A percentile compares a stretch with the other conserved stretches of the same genome.
These are phyloP conservation scores for Anolis carolinensis DNA, from an alignment of 2,113 vertebrate genomes.

Conservation along the genomic window DNA sequence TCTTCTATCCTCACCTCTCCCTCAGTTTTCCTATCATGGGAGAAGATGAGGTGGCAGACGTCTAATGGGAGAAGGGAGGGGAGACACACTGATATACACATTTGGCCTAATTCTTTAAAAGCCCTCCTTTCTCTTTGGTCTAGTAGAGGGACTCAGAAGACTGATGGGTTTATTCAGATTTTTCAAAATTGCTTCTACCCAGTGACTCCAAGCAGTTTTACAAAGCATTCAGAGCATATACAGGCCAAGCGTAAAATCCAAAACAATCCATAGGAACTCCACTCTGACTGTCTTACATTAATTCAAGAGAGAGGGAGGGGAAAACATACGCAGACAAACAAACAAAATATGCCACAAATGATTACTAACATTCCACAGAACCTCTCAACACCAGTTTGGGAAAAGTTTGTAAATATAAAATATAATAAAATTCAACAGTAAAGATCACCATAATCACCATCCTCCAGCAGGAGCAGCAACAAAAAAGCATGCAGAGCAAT, in stretches of 20 bases:
- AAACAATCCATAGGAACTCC: conserved; percentile 16
- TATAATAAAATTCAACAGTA: background rate
- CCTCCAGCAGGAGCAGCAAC: background rate
- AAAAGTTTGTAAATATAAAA: background rate
- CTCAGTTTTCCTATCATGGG: background rate
- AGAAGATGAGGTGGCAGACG: background rate
- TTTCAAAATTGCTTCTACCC: background rate
- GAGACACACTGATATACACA: too few species aligned
- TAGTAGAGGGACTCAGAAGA: background rate
- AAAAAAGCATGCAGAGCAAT: background rate
- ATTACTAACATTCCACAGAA: background rate
- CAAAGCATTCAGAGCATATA: background rate
- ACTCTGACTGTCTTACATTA: background rate
- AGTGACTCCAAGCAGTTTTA: background rate
- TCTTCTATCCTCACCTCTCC: background rate
- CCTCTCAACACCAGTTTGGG: background rate
- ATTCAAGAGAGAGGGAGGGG: background rate
- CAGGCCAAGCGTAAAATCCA: conserved; percentile 16
- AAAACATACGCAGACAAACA: background rate
- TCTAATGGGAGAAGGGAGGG: background rate
- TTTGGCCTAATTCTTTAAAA: conserved; percentile 6
- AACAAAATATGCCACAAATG: background rate
- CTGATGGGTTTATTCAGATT: conserved; percentile 13
- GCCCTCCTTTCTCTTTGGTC: conserved; percentile 6
- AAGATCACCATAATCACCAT: background rate